Percentiles rank a stretch among this genome's conserved stretches.
Conservation (phyloP, 2,113 vertebrate genomes). For the Uropsilus gracilis region DNA sequence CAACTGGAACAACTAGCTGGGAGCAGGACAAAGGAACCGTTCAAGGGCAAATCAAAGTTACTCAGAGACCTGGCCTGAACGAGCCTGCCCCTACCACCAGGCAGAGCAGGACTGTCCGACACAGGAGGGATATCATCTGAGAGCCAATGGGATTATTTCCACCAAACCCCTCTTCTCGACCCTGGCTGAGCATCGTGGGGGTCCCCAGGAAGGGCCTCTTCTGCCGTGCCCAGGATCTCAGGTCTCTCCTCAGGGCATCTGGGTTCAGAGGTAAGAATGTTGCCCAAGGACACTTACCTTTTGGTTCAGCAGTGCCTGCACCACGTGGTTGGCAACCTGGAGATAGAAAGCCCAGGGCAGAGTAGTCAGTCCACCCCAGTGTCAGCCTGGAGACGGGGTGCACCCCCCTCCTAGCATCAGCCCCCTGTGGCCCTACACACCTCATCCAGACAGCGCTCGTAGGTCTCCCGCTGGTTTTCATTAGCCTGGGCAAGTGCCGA, state of each 20-base stretch:
- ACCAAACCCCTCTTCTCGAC: neutral
- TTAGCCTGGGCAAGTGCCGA: slow-evolving; percentile 93
- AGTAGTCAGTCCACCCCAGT: neutral
- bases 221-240: neutral
- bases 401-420: neutral
- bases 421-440: slow-evolving; percentile 81
- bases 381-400: neutral
- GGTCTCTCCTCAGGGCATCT: neutral
- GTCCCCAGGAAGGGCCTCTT: neutral
- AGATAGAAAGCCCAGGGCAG: slow-evolving; percentile 35
- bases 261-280: neutral
- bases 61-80: neutral
- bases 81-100: neutral
- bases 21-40: neutral
- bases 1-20: neutral
- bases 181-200: neutral
- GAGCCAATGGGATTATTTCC: neutral
- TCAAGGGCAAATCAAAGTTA: neutral
- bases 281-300: slow-evolving; percentile 87
- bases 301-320: slow-evolving; percentile 96
- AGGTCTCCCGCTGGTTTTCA: slow-evolving; percentile 96
- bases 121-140: neutral
- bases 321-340: slow-evolving; percentile 97
- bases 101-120: neutral
- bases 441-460: slow-evolving; percentile 96